Conservation (phyloP, 2,888 invertebrate genomes). For the Eupithecia subumbrata region DNA sequence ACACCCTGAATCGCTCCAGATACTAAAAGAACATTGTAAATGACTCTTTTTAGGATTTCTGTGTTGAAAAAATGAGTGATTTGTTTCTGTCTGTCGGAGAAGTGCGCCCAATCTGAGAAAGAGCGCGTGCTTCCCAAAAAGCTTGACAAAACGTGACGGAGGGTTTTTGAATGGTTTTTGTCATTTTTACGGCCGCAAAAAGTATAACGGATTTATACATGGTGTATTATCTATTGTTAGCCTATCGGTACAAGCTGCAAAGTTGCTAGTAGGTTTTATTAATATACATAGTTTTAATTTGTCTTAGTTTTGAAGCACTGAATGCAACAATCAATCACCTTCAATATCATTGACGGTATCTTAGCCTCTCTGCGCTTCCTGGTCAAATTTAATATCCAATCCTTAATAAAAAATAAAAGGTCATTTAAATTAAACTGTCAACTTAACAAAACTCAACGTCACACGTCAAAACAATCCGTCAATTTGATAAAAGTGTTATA, state of each 20-base stretch:
- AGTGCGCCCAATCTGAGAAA: slow-evolving; percentile 33
- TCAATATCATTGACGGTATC: not conserved
- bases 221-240: too few relatives aligned
- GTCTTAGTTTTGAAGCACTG: too few relatives aligned
- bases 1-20: slow-evolving; percentile 55
- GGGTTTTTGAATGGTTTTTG: too few relatives aligned
- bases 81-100: slow-evolving; percentile 51
- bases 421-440: not conserved
- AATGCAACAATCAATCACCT: not conserved
- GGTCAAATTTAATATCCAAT: not conserved
- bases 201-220: too few relatives aligned
- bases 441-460: not conserved
- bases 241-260: too few relatives aligned
- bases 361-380: not conserved
- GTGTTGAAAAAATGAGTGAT: slow-evolving; percentile 55
- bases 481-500: not conserved
- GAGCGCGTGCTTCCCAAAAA: slow-evolving; percentile 1
- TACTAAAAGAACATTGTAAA: slow-evolving; percentile 66
- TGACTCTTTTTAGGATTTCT: slow-evolving; percentile 55
- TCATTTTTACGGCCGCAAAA: too few relatives aligned
- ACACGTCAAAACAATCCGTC: not conserved
- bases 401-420: not conserved
- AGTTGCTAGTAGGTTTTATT: too few relatives aligned
- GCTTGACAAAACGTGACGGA: too few relatives aligned
- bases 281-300: too few relatives aligned